Conservation (phyloP, 2,113 vertebrate genomes). For the Ictidomys tridecemlineatus region DNA sequence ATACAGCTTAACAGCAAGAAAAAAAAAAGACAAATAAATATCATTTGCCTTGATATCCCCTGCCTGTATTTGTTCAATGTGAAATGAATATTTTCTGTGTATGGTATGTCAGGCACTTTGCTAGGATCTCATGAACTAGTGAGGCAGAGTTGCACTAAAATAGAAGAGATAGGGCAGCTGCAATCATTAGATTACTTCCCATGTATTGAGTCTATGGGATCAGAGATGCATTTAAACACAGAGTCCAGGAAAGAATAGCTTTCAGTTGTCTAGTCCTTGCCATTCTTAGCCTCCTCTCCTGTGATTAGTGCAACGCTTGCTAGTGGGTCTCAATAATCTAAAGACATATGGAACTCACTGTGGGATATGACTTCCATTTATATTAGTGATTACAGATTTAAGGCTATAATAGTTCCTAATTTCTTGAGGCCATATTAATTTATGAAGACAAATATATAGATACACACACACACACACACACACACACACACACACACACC, state of each 20-base stretch:
- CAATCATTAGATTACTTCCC: neutral
- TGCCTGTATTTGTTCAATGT: neutral
- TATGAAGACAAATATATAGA: neutral
- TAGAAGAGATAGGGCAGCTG: neutral
- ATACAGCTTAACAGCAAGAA: neutral
- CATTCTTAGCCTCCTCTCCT: neutral
- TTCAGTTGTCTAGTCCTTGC: neutral
- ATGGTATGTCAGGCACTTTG: neutral
- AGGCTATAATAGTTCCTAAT: constrained; percentile 16
- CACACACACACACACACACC: neutral
- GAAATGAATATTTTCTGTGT: neutral
- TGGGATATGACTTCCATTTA: neutral
- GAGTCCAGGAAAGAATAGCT: neutral
- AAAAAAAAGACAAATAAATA: neutral
- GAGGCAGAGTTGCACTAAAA: neutral
- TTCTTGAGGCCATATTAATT: constrained; percentile 37
- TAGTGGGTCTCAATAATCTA: neutral
- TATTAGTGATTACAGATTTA: constrained; percentile 23
- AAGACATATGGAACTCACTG: neutral
- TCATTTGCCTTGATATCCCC: neutral
- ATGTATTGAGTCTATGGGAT: neutral
- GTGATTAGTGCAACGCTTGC: neutral
- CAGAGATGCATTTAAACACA: neutral
- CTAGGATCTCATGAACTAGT: neutral
- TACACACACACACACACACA: neutral